Evolutionary conservation across 2,113 vertebrate genomes (phyloP), one percentile per base, ranked within the genome.

Genomic region (Bos indicus): DNA sequence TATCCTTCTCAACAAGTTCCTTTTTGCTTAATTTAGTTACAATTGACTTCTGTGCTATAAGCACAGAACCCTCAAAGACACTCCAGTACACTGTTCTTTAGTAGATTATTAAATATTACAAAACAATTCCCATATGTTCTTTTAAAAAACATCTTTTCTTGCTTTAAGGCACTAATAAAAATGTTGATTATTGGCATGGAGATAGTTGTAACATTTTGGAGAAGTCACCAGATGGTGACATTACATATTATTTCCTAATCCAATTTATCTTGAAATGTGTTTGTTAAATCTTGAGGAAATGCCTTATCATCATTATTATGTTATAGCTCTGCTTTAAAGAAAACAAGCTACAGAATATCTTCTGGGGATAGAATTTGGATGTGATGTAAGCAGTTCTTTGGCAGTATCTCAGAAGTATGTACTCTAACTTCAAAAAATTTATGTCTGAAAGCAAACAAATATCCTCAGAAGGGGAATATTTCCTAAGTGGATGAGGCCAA

Each of bases 191-290:
- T 95, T 94, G 81, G 84, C 46, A 62, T 28, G 9, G 21, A 94
- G 86, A 96, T 46, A 74, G 93, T 90, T 95, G 71, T 83, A 91
- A 56, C 40, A n/a, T 67, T 91, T 85, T 7, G 80, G 51, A 60
- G 84, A 46, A 92, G 78, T 97, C 92, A 95, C 82, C 95, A 94
- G 94, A 97, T 98, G 93, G 97, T 97, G 91, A 91, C 90, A 98
- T 97, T 94, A 92, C 57, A 56, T 88, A 93, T 90, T 60, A 91
- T 97, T 96, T 97, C 83, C 91, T 91, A 80, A 87, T 87, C 4
- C 82, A 91, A 62, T 94, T 90, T 96, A 59, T 95, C 82, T 95
- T 28, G 2, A 95, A 92, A 93, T 97, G 48, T 96, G 60, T 67
- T 48, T 94, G 83, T 59, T 91, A 82, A 93, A 59, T 95, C 88